Conservation (phyloP, 1,140 invertebrate species). For the Drosophila kohkoa region DNA sequence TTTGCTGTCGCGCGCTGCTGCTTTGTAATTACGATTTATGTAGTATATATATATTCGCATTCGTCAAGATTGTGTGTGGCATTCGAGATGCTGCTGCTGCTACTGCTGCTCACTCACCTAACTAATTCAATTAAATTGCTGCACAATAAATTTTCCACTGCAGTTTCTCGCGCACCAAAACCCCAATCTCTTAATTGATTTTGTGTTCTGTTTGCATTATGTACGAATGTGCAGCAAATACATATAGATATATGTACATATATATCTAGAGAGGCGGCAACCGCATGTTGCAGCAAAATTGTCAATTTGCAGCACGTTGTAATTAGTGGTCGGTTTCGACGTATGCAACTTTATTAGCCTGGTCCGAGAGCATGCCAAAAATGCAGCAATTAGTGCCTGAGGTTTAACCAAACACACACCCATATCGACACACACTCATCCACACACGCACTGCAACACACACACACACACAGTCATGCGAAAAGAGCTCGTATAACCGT, state of each 20-base stretch:
- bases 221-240: neutral
- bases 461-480: neutral
- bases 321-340: constrained; percentile 43
- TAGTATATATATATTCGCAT: no score
- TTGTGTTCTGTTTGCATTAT: constrained; percentile 29
- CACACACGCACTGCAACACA: neutral
- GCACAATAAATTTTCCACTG: neutral
- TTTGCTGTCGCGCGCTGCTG: neutral
- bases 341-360: constrained; percentile 50
- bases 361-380: constrained; percentile 45
- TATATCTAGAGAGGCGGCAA: constrained; percentile 6
- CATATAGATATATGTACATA: neutral
- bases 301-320: constrained; percentile 52
- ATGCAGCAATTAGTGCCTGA: constrained; percentile 74
- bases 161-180: constrained; percentile 3
- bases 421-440: constrained; percentile 5
- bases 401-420: constrained; percentile 47
- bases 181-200: constrained; percentile 43
- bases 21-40: neutral
- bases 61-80: neutral
- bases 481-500: constrained; percentile 16
- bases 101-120: neutral
- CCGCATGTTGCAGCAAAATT: constrained; percentile 46
- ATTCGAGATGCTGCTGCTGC: neutral
- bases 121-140: constrained; percentile 2